phyloP scores from a whole-genome alignment of 1,140 invertebrate genomes.

The Lasioglossum baleicum region DNA sequence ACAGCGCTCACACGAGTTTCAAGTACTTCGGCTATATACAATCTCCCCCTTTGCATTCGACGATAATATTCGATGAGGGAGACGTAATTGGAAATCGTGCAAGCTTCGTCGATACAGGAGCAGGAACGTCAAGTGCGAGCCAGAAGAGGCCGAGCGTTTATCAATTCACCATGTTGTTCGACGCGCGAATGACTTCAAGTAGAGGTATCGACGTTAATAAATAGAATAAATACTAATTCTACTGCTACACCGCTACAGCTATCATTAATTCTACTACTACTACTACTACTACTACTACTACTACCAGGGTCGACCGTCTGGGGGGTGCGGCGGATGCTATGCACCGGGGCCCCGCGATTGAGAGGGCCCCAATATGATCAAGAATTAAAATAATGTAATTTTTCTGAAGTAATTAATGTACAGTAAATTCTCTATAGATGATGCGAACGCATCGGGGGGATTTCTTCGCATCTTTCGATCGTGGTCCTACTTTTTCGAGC shows the following conservation, averaged over 20 bases:
- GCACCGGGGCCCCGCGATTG: no score
- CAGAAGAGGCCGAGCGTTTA: constrained; percentile 12
- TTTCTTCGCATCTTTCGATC: no score
- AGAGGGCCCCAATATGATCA: no score
- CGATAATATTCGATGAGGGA: background rate
- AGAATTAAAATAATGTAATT: no score
- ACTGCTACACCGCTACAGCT: constrained; percentile 23
- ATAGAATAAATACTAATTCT: constrained; percentile 56
- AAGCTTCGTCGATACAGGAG: constrained; percentile 1
- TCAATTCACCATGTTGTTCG: constrained; percentile 24
- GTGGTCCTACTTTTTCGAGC: no score
- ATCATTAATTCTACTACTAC: constrained; percentile 2
- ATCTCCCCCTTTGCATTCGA: background rate
- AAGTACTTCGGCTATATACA: constrained; percentile 28
- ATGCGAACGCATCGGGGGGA: no score
- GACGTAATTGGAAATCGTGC: constrained; percentile 28
- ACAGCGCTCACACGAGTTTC: constrained; percentile 15
- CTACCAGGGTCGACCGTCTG: no score
- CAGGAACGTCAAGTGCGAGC: constrained; percentile 2
- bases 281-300: constrained; percentile 22
- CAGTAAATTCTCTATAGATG: no score
- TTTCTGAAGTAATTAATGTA: no score
- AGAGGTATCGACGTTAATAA: constrained; percentile 54
- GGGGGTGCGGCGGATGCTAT: no score
- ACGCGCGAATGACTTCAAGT: constrained; percentile 27